Conservation (phyloP, 2,113 vertebrate species). For the Apus apus region DNA sequence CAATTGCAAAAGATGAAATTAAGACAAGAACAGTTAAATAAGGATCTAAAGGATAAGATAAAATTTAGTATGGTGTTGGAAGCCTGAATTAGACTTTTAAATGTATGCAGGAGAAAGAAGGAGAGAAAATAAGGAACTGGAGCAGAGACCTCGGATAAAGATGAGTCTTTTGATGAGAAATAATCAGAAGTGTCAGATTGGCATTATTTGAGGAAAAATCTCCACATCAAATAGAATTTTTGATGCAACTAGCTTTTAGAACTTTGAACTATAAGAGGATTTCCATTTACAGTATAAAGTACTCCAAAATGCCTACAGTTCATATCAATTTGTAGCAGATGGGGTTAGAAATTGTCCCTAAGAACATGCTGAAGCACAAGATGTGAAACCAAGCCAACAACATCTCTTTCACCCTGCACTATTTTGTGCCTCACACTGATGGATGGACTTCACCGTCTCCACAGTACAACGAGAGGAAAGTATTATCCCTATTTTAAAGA, state of each 20-base stretch:
- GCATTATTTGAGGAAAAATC: constrained; percentile 36
- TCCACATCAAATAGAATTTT: constrained; percentile 54
- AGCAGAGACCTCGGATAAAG: constrained; percentile 21
- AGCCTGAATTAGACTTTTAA: constrained; percentile 58
- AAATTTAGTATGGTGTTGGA: constrained; percentile 3
- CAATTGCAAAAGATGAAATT: constrained; percentile 68
- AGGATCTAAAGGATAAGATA: constrained; percentile 44
- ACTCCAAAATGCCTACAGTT: constrained; percentile 13
- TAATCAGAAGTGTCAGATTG: constrained; percentile 47
- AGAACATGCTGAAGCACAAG: not conserved
- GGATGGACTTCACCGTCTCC: not conserved
- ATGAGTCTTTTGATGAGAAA: constrained; percentile 51
- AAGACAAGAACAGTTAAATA: constrained; percentile 67
- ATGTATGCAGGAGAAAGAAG: not conserved
- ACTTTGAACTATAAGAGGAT: constrained; percentile 2
- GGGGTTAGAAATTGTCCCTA: constrained; percentile 43
- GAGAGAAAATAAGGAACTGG: not conserved
- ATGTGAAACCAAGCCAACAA: not conserved
- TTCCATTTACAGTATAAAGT: constrained; percentile 45
- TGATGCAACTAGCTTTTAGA: constrained; percentile 45
- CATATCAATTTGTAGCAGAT: constrained; percentile 28
- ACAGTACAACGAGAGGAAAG: not conserved
- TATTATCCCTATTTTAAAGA: not conserved
- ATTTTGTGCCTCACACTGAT: not conserved
- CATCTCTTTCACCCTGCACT: not conserved